Conservation (phyloP, 2,888 invertebrate species). For the Zeuzera pyrina region DNA sequence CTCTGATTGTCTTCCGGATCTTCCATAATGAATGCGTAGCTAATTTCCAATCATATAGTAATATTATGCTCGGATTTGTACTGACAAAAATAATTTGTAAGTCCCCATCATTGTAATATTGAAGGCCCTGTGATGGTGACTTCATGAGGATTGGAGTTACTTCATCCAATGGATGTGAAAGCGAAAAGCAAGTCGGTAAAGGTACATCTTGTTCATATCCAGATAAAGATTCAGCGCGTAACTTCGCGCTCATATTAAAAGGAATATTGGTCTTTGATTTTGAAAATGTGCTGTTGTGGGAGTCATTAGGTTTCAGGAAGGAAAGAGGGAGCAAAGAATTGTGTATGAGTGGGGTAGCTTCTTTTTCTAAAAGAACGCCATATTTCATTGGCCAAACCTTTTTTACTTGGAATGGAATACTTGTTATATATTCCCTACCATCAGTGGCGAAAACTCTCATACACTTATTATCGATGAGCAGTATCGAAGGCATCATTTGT, state of each 20-base stretch:
- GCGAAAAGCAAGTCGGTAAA: constrained; percentile 86
- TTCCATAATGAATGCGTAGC: constrained; percentile 88
- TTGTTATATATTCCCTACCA: constrained; percentile 87
- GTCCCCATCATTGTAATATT: constrained; percentile 76
- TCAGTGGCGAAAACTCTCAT: constrained; percentile 84
- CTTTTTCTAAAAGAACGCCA: constrained; percentile 88
- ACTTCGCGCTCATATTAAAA: constrained; percentile 51
- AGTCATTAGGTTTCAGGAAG: constrained; percentile 49
- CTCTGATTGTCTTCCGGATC: constrained; percentile 81
- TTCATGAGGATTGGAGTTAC: constrained; percentile 87
- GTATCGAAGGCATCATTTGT: constrained; percentile 76
- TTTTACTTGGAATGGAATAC: constrained; percentile 85
- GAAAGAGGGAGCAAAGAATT: constrained; percentile 45
- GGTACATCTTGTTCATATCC: constrained; percentile 61
- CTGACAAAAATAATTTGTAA: constrained; percentile 83
- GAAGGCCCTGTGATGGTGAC: constrained; percentile 70
- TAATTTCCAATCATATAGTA: constrained; percentile 84
- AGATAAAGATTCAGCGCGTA: constrained; percentile 47
- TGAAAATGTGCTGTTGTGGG: constrained; percentile 46
- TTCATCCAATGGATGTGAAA: constrained; percentile 93
- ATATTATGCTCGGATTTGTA: constrained; percentile 83
- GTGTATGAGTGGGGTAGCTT: constrained; percentile 49
- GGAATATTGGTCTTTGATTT: constrained; percentile 35
- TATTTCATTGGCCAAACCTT: constrained; percentile 89
- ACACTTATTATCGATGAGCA: constrained; percentile 79